These are phyloP conservation scores for Rhabdornis inornatus DNA, from an alignment of 2,113 vertebrate genomes.

Conservation along the genomic window DNA sequence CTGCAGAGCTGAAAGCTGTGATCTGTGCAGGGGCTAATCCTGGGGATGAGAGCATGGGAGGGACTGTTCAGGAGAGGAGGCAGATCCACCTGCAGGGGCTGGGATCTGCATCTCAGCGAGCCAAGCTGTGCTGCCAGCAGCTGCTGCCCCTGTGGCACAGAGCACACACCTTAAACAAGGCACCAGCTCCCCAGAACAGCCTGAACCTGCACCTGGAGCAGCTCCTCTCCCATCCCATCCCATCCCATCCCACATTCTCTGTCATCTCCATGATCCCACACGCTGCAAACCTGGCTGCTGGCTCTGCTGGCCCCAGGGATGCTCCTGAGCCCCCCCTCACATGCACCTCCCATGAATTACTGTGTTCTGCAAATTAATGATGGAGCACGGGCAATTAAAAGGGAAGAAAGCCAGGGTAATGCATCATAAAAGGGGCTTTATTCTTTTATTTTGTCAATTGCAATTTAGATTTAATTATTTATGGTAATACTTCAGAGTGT, in stretches of 20 bases:
- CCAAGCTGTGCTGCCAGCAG: neutral
- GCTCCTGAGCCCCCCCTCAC: neutral
- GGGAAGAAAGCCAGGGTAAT: slow-evolving; percentile 11
- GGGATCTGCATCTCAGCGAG: neutral
- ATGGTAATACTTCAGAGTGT: slow-evolving; percentile 34
- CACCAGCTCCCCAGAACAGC: neutral
- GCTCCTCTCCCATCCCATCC: neutral
- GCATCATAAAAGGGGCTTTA: slow-evolving; percentile 44
- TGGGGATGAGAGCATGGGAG: neutral
- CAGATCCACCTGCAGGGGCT: fast-evolving
- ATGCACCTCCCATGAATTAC: neutral
- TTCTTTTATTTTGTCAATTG: slow-evolving; percentile 53
- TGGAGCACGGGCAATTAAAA: slow-evolving; percentile 20
- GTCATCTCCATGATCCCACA: fast-evolving
- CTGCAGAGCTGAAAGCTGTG: neutral
- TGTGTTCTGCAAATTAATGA: slow-evolving; percentile 11
- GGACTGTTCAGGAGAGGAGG: neutral
- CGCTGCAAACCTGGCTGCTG: neutral
- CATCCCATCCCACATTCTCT: neutral
- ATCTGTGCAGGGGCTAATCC: neutral
- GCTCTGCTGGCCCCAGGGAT: neutral
- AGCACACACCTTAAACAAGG: neutral
- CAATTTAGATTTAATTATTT: slow-evolving; percentile 60
- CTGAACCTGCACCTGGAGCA: fast-evolving
- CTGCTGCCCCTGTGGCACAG: fast-evolving